Evolutionary conservation across 2,797 vertebrate genomes (phyloP).

Genomic region (Geotrypetes seraphini): DNA sequence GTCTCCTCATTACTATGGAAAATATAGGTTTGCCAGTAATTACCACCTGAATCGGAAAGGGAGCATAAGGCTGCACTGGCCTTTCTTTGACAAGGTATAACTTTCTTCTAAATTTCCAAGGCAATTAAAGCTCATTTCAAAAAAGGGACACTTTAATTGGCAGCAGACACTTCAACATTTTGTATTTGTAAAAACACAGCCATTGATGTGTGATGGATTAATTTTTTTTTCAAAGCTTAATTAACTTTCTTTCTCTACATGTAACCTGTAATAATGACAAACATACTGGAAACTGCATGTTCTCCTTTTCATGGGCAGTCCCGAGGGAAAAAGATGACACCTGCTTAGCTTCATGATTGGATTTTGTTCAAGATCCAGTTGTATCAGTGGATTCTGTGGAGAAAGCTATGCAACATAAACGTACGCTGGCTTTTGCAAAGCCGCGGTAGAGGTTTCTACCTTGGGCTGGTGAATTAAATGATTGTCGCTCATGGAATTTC

Average conservation of each 20-base stretch:
- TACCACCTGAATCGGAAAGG: slow-evolving; percentile 76
- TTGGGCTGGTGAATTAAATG: no score
- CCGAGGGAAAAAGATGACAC: no score
- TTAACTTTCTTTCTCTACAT: slow-evolving; percentile 68
- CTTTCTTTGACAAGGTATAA: slow-evolving; percentile 84
- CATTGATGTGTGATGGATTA: slow-evolving; percentile 71
- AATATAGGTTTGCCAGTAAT: slow-evolving; percentile 85
- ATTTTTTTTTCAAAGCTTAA: slow-evolving; percentile 63
- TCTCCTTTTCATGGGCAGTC: no score
- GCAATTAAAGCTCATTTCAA: slow-evolving; percentile 80
- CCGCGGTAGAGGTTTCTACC: no score
- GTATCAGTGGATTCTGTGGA: no score
- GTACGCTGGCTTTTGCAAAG: no score
- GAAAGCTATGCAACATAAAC: no score
- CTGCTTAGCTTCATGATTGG: no score
- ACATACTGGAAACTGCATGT: slow-evolving; percentile 45
- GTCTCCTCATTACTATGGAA: slow-evolving; percentile 82
- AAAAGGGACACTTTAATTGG: slow-evolving; percentile 77
- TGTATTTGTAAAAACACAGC: slow-evolving; percentile 71
- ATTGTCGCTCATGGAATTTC: no score
- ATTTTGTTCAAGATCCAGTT: no score
- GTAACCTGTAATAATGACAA: slow-evolving; percentile 69
- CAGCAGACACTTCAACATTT: slow-evolving; percentile 82
- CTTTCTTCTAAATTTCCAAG: slow-evolving; percentile 77
- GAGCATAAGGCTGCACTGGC: slow-evolving; percentile 70